Conservation (phyloP, 2,888 invertebrate genomes). For the Sinentomon sp. region DNA sequence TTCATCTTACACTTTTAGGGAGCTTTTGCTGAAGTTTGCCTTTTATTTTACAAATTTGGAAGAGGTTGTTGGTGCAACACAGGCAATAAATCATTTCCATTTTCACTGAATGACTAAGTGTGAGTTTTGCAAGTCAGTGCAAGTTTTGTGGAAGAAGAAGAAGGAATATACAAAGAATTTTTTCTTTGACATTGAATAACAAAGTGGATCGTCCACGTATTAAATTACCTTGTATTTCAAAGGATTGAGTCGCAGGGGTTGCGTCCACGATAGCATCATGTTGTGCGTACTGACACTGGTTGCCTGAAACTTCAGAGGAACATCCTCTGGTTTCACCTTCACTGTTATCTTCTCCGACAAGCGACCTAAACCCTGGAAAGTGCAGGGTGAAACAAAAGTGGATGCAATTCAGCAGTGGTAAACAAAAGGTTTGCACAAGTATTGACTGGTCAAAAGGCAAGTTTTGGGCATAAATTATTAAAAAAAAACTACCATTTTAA, state of each 20-base stretch:
- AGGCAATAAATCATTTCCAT: neutral
- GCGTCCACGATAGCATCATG: conserved; percentile 72
- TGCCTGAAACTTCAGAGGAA: conserved; percentile 59
- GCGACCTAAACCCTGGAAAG: conserved; percentile 35
- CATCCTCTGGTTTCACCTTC: conserved; percentile 74
- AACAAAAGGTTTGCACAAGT: too few relatives aligned
- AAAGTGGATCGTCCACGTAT: neutral
- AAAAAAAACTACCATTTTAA: neutral
- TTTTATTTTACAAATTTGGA: too few relatives aligned
- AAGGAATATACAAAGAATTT: neutral
- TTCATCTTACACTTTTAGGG: too few relatives aligned
- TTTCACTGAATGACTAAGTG: too few relatives aligned
- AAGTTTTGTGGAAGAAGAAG: neutral
- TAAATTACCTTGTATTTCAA: conserved; percentile 38
- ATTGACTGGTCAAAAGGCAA: too few relatives aligned
- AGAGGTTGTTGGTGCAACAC: neutral
- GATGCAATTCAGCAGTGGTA: too few relatives aligned
- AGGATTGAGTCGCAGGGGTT: conserved; percentile 65
- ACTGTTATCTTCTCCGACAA: conserved; percentile 69
- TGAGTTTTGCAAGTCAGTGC: neutral
- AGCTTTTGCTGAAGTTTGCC: too few relatives aligned
- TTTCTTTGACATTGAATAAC: too few relatives aligned
- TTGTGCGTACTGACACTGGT: conserved; percentile 78
- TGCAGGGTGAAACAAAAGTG: too few relatives aligned
- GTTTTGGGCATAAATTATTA: too few relatives aligned